Evolutionary conservation across 2,888 invertebrate genomes (phyloP), one percentile per base, ranked within the genome.

Genomic region (Molorchus minor): DNA sequence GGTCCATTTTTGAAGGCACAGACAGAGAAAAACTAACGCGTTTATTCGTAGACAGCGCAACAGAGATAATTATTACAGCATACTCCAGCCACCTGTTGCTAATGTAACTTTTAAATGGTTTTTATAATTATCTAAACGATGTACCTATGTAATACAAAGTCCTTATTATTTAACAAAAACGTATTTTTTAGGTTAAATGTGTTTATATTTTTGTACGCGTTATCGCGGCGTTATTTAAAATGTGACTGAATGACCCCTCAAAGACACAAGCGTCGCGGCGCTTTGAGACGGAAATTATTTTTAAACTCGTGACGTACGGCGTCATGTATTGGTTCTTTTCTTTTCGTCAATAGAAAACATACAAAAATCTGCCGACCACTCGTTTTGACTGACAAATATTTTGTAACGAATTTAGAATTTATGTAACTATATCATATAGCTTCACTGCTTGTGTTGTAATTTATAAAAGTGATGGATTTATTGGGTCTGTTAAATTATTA

Each of bases 261-360:
- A 71, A 73, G 72, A 68, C 71, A 67, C 62, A 21, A 47, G 68
- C 75, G 73, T 72, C 73, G 59, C 64, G 70, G 65, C 71, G 73
- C 69, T 69, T 65, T 62, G 70, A 70, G 62, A 68, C 65, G 52
- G 61, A 61, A 66, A 66, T 60, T 75, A 75, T 75, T 75, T 75
- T 72, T 75, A 74, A 72, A 71, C 57, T 36, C 51, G 65, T 69
- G 71, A 65, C 65, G 65, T 58, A 52, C 52, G 61, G 65, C 69
- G 59, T 62, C 63, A 62, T 60, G 56, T 67, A 68, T 66, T 68
- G 66, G 63, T 63, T 58, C 43, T 61, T 47, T 54, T 49, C 46
- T 58, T 62, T 63, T 68, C 64, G 70, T 74, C 71, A 71, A 73
- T 64, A 70, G 73, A 73, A 74, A 68, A 73, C 75, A 66, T 75